A percentile compares a stretch with the other conserved stretches of the same genome.
These are phyloP conservation scores for Pemphigus obesinymphae DNA, from an alignment of 1,140 invertebrate species.

Conservation along the genomic window DNA sequence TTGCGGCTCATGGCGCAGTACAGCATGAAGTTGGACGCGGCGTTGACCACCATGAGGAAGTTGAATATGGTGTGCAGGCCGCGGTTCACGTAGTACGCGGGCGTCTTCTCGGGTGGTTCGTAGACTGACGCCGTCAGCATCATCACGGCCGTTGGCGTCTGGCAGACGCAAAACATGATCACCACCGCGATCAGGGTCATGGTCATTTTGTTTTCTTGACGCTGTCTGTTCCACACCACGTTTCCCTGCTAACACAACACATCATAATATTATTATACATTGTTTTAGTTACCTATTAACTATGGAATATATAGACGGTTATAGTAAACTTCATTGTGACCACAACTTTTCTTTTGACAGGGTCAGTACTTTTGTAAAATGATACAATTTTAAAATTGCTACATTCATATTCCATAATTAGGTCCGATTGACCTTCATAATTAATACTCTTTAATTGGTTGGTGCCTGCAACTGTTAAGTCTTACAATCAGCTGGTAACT, in stretches of 20 bases:
- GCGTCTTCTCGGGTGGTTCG: conserved; percentile 46
- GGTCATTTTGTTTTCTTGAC: conserved; percentile 68
- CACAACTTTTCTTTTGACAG: too few species aligned
- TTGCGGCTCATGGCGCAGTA: conserved; percentile 73
- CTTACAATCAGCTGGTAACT: too few species aligned
- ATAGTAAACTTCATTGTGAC: too few species aligned
- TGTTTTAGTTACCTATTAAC: too few species aligned
- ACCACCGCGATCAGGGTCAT: conserved; percentile 71
- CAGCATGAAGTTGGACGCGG: conserved; percentile 69
- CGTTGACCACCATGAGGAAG: conserved; percentile 65
- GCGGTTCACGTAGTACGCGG: conserved; percentile 50
- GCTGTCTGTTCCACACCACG: conserved; percentile 45
- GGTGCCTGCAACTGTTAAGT: too few species aligned
- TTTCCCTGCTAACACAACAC: conserved; percentile 1
- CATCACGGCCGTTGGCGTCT: conserved; percentile 61
- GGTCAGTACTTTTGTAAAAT: too few species aligned
- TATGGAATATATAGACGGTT: too few species aligned
- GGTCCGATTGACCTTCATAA: too few species aligned
- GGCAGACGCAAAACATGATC: conserved; percentile 68
- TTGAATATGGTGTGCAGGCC: conserved; percentile 70
- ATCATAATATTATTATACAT: too few species aligned
- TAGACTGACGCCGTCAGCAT: conserved; percentile 56
- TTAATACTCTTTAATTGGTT: too few species aligned
- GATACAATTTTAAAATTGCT: too few species aligned
- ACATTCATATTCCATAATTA: too few species aligned